These are phyloP conservation scores for Chionodraco myersi DNA, from an alignment of 2,113 vertebrate genomes.

Conservation along the genomic window DNA sequence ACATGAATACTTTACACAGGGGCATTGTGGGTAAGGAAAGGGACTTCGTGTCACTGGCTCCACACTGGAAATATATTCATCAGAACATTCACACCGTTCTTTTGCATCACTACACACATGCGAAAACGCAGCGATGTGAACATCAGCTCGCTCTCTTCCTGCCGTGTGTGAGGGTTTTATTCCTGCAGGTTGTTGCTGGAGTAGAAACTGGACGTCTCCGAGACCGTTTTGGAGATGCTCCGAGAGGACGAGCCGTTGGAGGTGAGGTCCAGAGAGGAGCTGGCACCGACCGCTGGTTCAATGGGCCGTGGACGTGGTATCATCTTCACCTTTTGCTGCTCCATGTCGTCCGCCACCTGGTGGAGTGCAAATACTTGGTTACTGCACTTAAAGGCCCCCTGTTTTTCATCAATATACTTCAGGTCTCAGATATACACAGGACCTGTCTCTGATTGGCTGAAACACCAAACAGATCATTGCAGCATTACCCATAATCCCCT, in stretches of 20 bases:
- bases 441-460: no score
- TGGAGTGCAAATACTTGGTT: no score
- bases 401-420: no score
- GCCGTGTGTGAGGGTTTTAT: conserved; percentile 33
- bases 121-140: conserved; percentile 16
- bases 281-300: conserved; percentile 9
- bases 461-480: no score
- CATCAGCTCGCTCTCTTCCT: conserved; percentile 27
- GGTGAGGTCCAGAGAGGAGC: conserved; percentile 87
- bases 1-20: not conserved
- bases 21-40: not conserved
- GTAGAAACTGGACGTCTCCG: conserved; percentile 92
- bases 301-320: conserved; percentile 1
- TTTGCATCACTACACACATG: conserved; percentile 21
- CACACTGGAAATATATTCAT: conserved; percentile 15
- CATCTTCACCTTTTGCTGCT: conserved; percentile 74
- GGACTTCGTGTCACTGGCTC: conserved; percentile 13
- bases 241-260: conserved; percentile 92
- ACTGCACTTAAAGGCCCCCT: no score
- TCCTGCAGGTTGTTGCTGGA: conserved; percentile 88
- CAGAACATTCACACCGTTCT: conserved; percentile 31
- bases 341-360: conserved; percentile 68
- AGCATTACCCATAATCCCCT: no score
- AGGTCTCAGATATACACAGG: no score
- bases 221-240: conserved; percentile 91